Conservation (phyloP, 2,888 invertebrate genomes). For the Clunio marinus region DNA sequence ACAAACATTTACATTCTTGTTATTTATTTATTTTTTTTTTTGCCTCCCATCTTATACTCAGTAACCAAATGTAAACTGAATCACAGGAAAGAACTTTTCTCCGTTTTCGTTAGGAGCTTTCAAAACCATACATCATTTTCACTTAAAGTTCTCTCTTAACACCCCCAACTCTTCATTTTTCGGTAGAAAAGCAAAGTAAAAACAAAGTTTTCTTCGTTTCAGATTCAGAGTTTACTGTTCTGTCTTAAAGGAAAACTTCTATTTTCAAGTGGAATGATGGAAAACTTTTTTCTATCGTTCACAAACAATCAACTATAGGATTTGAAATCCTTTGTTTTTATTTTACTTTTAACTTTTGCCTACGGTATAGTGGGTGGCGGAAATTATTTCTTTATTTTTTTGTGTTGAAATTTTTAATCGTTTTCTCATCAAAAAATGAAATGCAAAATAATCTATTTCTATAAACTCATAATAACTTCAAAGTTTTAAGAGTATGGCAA, state of each 20-base stretch:
- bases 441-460: not conserved
- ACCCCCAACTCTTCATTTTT: conserved; percentile 6
- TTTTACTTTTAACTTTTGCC: not conserved
- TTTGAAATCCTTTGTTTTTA: not conserved
- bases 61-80: not conserved
- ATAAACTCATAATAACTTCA: too few relatives aligned
- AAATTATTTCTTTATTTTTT: not conserved
- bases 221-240: too few relatives aligned
- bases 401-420: not conserved
- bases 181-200: not conserved
- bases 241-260: conserved; percentile 7
- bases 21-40: not conserved
- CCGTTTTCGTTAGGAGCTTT: conserved; percentile 25
- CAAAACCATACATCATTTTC: conserved; percentile 37
- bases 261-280: not conserved
- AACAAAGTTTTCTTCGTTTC: not conserved
- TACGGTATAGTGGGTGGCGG: not conserved
- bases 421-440: not conserved
- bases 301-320: not conserved
- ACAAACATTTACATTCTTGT: conserved; percentile 28
- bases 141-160: conserved; percentile 29
- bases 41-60: not conserved
- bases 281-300: conserved; percentile 25
- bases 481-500: too few relatives aligned
- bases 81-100: conserved; percentile 2